Evolutionary conservation across 2,113 vertebrate species (phyloP), one percentile per base, ranked within the genome.

Genomic region (Leiothrix lutea): DNA sequence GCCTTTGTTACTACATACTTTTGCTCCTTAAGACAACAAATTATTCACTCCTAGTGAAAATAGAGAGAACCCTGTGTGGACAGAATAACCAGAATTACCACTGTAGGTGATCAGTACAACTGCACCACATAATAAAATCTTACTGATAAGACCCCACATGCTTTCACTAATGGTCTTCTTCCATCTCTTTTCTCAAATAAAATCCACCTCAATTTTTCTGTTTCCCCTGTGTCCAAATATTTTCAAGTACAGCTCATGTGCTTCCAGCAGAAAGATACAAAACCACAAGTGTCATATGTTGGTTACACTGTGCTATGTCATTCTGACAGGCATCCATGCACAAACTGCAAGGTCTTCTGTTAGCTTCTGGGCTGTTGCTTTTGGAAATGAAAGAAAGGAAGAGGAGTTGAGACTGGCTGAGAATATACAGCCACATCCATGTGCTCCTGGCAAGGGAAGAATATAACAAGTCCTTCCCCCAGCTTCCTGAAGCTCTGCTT

Each of bases 401-500:
- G 8, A 47, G 4, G 11, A 38, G 8, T 17, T 74, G 36, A 29
- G 23, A n/a, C 38, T n/a, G 21, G 6, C 21, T 80, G 45, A 90
- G 56, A 65, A 81, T 35, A 51, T 21, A 33, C 3, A 38, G 17
- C 12, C 17, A 60, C 12, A 26, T 53, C 19, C 12, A 21, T 14
- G 9, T 61, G 28, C 6, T 57, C 24, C 60, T 50, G 35, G 22
- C 11, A 86, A 65, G 24, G 48, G 3, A 71, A 51, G 3, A 57
- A n/a, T 22, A 40, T 3, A 8, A 6, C 0, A 1, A 38, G 4
- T 31, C 42, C 50, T 62, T 82, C 5, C 13, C 12, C 8, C 15
- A 38, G 9, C 29, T 73, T 58, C 20, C 38, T 47, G 56, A 61
- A 81, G 67, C 7, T 35, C 14, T 15, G 12, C 5, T 60, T 47